These are phyloP conservation scores for Poeciliopsis occidentalis DNA, from an alignment of 2,113 vertebrate genomes.

Conservation along the genomic window DNA sequence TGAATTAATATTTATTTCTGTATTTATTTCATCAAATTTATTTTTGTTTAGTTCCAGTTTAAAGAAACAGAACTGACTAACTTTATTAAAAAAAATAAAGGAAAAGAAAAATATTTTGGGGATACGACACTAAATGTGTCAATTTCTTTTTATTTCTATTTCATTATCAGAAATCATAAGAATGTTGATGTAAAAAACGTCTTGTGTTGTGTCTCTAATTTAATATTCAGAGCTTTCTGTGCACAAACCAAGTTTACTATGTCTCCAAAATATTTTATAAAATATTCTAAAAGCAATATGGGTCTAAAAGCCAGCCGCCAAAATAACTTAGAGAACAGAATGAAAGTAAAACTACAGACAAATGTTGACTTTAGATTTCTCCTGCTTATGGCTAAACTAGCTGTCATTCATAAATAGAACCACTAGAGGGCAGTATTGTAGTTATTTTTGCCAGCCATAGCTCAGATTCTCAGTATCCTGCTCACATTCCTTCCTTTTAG, in stretches of 20 bases:
- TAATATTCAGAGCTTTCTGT: constrained; percentile 9
- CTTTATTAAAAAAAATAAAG: too few relatives aligned
- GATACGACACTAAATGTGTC: too few relatives aligned
- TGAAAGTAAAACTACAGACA: neutral
- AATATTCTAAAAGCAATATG: constrained; percentile 17
- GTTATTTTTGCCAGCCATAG: neutral
- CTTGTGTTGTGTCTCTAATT: constrained; percentile 10
- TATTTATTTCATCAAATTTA: too few relatives aligned
- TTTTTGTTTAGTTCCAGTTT: too few relatives aligned
- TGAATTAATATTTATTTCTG: too few relatives aligned
- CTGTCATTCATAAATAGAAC: constrained; percentile 17
- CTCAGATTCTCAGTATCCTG: neutral
- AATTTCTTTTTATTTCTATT: too few relatives aligned
- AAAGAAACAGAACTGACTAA: too few relatives aligned
- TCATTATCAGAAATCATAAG: neutral
- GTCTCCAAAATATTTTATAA: neutral
- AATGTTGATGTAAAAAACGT: neutral
- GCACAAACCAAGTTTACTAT: neutral
- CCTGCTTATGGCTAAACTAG: neutral
- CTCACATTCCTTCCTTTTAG: neutral
- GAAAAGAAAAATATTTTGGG: too few relatives aligned
- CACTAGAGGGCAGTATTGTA: constrained; percentile 58
- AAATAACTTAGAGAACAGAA: neutral
- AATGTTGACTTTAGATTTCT: neutral
- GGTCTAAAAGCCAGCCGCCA: neutral